Conservation (phyloP, 2,113 vertebrate species). For the Elanoides forficatus region DNA sequence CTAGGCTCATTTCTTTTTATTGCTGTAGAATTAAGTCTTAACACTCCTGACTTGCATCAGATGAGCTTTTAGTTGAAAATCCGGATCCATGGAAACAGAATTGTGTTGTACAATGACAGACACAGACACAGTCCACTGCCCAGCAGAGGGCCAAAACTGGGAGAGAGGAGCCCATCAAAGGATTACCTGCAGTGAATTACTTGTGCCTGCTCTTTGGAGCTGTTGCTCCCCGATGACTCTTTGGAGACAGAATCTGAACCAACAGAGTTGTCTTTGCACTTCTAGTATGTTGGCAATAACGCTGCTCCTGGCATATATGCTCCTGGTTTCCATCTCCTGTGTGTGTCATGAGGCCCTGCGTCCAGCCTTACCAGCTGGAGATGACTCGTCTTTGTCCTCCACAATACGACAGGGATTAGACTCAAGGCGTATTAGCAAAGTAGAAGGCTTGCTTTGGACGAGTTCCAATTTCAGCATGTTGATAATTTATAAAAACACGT, state of each 20-base stretch:
- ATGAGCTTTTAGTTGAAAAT: neutral
- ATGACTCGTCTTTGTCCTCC: neutral
- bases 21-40: neutral
- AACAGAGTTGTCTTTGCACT: neutral
- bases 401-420: neutral
- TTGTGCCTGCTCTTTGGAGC: neutral
- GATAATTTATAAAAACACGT: slow-evolving; percentile 11
- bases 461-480: neutral
- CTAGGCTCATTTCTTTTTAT: neutral
- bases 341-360: neutral
- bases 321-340: neutral
- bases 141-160: neutral
- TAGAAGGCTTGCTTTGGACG: slow-evolving; percentile 7
- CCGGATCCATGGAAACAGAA: neutral
- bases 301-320: neutral
- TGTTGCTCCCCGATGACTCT: neutral
- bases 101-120: rapidly evolving
- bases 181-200: neutral
- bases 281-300: neutral
- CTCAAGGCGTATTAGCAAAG: neutral
- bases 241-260: neutral
- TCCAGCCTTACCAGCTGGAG: neutral
- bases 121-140: neutral
- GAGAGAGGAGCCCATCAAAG: neutral
- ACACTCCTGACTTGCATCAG: neutral